Percentiles rank a stretch among this genome's conserved stretches.
These are phyloP conservation scores for Cylloceria caligata DNA, from an alignment of 2,888 invertebrate genomes.

Conservation along the genomic window DNA sequence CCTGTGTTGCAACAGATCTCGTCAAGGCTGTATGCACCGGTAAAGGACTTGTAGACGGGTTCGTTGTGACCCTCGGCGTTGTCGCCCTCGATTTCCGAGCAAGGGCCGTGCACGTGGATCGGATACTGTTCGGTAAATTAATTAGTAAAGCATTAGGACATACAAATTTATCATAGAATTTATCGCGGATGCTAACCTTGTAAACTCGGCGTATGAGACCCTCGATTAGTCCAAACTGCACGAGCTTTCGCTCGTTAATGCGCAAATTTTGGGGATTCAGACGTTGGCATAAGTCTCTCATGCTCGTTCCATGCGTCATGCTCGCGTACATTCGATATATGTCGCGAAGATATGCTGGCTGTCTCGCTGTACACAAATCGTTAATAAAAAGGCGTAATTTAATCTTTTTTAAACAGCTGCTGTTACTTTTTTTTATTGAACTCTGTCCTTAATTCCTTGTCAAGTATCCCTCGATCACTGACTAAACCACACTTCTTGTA, in stretches of 20 bases:
- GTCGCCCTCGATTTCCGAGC: conserved; percentile 63
- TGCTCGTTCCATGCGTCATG: conserved; percentile 91
- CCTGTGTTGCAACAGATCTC: conserved; percentile 96
- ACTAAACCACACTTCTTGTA: no score
- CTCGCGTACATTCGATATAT: conserved; percentile 91
- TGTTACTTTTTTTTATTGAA: neutral
- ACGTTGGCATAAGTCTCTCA: conserved; percentile 91
- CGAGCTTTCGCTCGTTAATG: conserved; percentile 92
- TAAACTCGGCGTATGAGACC: conserved; percentile 93
- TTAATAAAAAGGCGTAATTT: conserved; percentile 4
- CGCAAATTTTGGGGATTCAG: conserved; percentile 90
- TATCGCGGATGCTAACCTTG: conserved; percentile 86
- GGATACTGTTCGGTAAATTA: conserved; percentile 78
- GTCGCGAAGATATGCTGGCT: conserved; percentile 89
- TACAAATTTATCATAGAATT: neutral
- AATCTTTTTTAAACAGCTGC: neutral
- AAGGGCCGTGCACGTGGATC: conserved; percentile 77
- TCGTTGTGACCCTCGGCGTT: conserved; percentile 80
- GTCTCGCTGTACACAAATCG: conserved; percentile 85
- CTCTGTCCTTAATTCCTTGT: no score
- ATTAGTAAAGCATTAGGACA: conserved; percentile 13
- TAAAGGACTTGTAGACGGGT: conserved; percentile 88
- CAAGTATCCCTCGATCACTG: no score
- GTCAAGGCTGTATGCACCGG: conserved; percentile 93
- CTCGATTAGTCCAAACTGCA: conserved; percentile 95